A percentile compares a stretch with the other conserved stretches of the same genome.
Conservation (phyloP, 2,113 vertebrate genomes). For the Scortum barcoo region DNA sequence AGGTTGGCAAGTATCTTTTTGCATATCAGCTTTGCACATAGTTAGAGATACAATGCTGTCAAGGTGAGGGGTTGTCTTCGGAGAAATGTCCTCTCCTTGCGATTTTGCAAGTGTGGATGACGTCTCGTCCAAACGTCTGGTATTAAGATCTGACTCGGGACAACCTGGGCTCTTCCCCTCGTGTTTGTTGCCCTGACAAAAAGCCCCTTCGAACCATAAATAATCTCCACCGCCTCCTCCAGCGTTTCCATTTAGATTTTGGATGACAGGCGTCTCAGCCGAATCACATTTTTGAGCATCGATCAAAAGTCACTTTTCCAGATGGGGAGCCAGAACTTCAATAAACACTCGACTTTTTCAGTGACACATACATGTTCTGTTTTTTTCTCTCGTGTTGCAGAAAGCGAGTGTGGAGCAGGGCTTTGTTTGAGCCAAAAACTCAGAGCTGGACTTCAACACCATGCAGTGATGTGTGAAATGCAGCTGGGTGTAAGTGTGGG, state of each 20-base stretch:
- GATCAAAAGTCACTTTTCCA: conserved; percentile 66
- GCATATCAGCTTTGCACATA: background rate
- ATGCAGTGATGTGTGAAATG: conserved; percentile 19
- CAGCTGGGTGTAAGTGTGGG: conserved; percentile 12
- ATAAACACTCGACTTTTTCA: background rate
- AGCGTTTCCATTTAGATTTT: conserved; percentile 43
- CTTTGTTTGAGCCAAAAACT: conserved; percentile 22
- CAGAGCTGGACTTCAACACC: background rate
- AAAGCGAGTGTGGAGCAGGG: background rate
- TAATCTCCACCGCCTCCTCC: conserved; percentile 25
- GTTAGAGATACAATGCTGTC: background rate
- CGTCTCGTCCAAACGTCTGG: conserved; percentile 59
- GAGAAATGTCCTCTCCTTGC: conserved; percentile 14
- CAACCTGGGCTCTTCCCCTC: conserved; percentile 15
- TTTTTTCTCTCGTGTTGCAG: conserved; percentile 22
- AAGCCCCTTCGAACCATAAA: conserved; percentile 36
- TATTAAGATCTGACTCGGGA: conserved; percentile 50
- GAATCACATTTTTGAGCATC: conserved; percentile 31
- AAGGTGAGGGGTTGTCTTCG: conserved; percentile 21
- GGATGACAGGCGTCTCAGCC: conserved; percentile 22
- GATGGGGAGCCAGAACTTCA: conserved; percentile 11
- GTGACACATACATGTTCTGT: background rate
- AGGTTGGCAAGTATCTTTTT: background rate
- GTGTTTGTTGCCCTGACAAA: conserved; percentile 36
- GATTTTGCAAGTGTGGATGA: background rate